Evolutionary conservation across 2,888 invertebrate species (phyloP).

Genomic region (Gandaritis pyraliata): DNA sequence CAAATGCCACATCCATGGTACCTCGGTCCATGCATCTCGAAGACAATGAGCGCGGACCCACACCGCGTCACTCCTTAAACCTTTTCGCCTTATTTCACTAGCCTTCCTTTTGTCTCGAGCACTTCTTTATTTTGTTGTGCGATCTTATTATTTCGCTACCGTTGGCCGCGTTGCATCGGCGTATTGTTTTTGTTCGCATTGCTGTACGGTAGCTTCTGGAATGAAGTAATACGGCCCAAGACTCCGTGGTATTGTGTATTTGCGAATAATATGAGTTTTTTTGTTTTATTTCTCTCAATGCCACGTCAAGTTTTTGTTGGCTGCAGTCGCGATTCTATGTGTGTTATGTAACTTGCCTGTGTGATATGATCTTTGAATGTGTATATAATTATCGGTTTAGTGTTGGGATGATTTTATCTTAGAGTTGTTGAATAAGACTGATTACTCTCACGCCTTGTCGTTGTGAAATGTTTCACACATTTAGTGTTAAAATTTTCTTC

Average conservation of each 20-base stretch:
- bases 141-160: slow-evolving; percentile 85
- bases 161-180: slow-evolving; percentile 76
- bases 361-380: slow-evolving; percentile 59
- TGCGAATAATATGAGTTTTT: slow-evolving; percentile 55
- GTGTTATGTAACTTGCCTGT: slow-evolving; percentile 63
- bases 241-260: slow-evolving; percentile 79
- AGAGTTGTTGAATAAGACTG: slow-evolving; percentile 5
- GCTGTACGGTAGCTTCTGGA: slow-evolving; percentile 67
- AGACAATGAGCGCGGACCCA: slow-evolving; percentile 79
- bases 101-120: slow-evolving; percentile 80
- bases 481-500: too few species aligned
- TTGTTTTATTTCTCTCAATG: slow-evolving; percentile 63
- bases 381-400: slow-evolving; percentile 52
- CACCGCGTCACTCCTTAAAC: slow-evolving; percentile 81
- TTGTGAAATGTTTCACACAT: background rate
- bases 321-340: slow-evolving; percentile 57
- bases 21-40: slow-evolving; percentile 37
- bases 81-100: slow-evolving; percentile 82
- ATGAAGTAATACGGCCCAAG: slow-evolving; percentile 79
- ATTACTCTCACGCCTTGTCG: background rate
- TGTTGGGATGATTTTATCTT: slow-evolving; percentile 26
- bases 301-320: slow-evolving; percentile 66
- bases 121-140: slow-evolving; percentile 83
- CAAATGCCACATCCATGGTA: slow-evolving; percentile 57
- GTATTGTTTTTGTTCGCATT: slow-evolving; percentile 76